These are phyloP conservation scores for Eurytemora carolleeae DNA, from an alignment of 1,140 invertebrate species.

Conservation along the genomic window DNA sequence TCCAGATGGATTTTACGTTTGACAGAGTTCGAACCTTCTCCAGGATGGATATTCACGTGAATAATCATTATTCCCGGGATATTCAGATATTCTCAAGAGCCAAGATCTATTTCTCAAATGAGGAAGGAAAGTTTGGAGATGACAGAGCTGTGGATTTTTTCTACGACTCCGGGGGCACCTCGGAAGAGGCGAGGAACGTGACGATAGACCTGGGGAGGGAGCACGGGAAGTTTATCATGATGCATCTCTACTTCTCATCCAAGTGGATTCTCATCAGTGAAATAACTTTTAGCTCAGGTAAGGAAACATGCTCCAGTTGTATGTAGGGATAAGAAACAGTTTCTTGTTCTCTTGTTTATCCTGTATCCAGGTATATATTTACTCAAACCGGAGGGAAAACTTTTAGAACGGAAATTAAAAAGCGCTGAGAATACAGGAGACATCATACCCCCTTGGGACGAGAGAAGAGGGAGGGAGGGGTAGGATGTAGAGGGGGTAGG, in stretches of 20 bases:
- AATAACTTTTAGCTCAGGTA: slow-evolving; percentile 44
- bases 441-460: too few species aligned
- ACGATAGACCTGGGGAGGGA: slow-evolving; percentile 42
- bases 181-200: slow-evolving; percentile 51
- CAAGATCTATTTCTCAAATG: slow-evolving; percentile 41
- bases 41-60: slow-evolving; percentile 46
- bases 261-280: slow-evolving; percentile 61
- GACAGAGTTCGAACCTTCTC: slow-evolving; percentile 50
- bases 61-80: slow-evolving; percentile 56
- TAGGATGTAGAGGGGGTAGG: too few species aligned
- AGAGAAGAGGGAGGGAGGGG: too few species aligned
- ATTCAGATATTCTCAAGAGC: slow-evolving; percentile 50
- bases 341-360: too few species aligned
- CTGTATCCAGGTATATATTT: too few species aligned
- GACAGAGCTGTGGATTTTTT: slow-evolving; percentile 39
- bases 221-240: slow-evolving; percentile 41
- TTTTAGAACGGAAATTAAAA: too few species aligned
- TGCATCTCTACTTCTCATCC: slow-evolving; percentile 49
- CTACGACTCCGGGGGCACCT: slow-evolving; percentile 45
- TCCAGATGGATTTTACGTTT: slow-evolving; percentile 53
- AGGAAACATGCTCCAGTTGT: slow-evolving; percentile 19
- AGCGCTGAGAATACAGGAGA: too few species aligned
- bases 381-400: too few species aligned
- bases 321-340: too few species aligned
- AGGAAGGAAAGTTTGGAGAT: slow-evolving; percentile 38